Evolutionary conservation across 2,888 invertebrate species (phyloP).

Genomic region (Drosophila formosana): DNA sequence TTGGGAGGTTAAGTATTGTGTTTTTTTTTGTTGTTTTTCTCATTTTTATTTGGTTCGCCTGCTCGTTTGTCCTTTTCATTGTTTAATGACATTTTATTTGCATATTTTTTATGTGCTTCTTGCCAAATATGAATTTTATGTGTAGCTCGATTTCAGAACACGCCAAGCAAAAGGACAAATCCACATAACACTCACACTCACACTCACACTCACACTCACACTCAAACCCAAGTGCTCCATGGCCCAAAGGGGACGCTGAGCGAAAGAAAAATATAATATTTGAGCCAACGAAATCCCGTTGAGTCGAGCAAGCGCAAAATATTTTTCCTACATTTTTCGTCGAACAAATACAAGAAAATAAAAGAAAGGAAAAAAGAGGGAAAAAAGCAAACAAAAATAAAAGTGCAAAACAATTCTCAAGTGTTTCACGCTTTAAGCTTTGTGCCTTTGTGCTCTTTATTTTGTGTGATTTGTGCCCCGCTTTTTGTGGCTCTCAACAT

Average conservation of each 20-base stretch:
- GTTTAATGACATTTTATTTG: slow-evolving; percentile 78
- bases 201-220: slow-evolving; percentile 12
- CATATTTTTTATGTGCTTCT: slow-evolving; percentile 66
- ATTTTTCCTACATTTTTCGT: slow-evolving; percentile 29
- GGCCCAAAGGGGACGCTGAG: slow-evolving; percentile 36
- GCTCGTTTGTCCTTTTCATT: slow-evolving; percentile 65
- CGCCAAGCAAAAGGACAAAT: slow-evolving; percentile 48
- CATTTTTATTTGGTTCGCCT: slow-evolving; percentile 34
- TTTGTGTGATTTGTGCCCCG: slow-evolving; percentile 43
- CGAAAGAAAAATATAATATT: slow-evolving; percentile 33
- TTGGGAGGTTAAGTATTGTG: slow-evolving; percentile 26
- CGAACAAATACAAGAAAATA: slow-evolving; percentile 16
- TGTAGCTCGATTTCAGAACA: slow-evolving; percentile 61
- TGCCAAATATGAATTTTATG: slow-evolving; percentile 67
- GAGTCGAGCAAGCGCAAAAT: slow-evolving; percentile 55
- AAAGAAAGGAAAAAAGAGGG: slow-evolving; percentile 13
- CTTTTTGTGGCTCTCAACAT: slow-evolving; percentile 28
- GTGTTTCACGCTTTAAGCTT: slow-evolving; percentile 75
- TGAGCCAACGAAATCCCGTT: slow-evolving; percentile 54
- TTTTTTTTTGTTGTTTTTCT: not conserved
- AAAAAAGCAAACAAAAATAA: slow-evolving; percentile 55
- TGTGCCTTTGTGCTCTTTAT: slow-evolving; percentile 63
- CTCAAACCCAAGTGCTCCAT: slow-evolving; percentile 26
- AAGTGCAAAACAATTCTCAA: slow-evolving; percentile 78
- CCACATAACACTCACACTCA: slow-evolving; percentile 21